These are phyloP conservation scores for Melanostigma gelatinosum DNA, from an alignment of 2,113 vertebrate species.

Conservation along the genomic window DNA sequence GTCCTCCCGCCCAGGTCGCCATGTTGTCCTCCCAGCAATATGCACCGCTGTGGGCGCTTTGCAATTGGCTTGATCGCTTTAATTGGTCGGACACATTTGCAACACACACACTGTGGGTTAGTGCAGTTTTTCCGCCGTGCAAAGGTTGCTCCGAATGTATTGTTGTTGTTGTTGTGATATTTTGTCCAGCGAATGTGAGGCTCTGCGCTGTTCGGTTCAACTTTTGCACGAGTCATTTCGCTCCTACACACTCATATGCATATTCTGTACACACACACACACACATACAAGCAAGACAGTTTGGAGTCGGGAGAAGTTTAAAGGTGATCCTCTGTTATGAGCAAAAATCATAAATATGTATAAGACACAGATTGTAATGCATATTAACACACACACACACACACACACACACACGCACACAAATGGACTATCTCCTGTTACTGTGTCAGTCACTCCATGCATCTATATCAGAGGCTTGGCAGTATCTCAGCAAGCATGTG, in stretches of 20 bases:
- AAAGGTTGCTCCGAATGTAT: conserved; percentile 32
- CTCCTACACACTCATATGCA: conserved; percentile 74
- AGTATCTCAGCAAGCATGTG: conserved; percentile 83
- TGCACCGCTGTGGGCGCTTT: conserved; percentile 62
- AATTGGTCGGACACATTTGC: conserved; percentile 61
- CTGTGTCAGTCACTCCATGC: conserved; percentile 27
- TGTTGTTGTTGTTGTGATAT: conserved; percentile 59
- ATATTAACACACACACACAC: not conserved
- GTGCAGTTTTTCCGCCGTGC: conserved; percentile 12
- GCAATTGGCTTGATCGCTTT: conserved; percentile 74
- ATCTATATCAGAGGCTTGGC: conserved; percentile 43
- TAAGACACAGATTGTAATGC: conserved; percentile 44
- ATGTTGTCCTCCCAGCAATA: conserved; percentile 52
- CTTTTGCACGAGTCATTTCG: conserved; percentile 70
- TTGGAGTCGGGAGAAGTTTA: conserved; percentile 61
- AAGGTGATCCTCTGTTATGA: conserved; percentile 65
- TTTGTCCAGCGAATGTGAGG: conserved; percentile 55
- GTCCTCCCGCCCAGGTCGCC: conserved; percentile 39
- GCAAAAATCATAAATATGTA: conserved; percentile 71
- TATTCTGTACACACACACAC: conserved; percentile 63
- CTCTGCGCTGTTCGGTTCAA: conserved; percentile 45
- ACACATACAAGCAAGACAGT: conserved; percentile 51
- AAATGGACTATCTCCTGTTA: conserved; percentile 13
- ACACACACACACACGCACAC: not conserved
- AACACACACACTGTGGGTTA: conserved; percentile 19